phyloP scores from a whole-genome alignment of 2,797 vertebrate species.

The Gambusia yucatana region DNA sequence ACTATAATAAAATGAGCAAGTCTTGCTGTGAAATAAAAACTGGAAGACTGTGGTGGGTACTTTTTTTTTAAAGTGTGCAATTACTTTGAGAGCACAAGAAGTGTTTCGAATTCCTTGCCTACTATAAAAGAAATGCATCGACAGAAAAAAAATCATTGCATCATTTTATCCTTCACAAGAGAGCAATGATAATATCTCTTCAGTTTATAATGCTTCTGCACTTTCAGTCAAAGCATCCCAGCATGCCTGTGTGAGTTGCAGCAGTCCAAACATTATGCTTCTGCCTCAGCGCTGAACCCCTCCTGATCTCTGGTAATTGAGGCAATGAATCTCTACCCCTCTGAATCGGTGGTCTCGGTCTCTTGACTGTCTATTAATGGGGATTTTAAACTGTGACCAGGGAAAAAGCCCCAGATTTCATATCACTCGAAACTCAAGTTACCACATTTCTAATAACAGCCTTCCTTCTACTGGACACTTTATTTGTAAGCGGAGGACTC shows the following conservation, averaged over 20 bases:
- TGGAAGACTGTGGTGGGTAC: constrained; percentile 9
- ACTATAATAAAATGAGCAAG: not conserved
- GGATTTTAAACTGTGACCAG: constrained; percentile 69
- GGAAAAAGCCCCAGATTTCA: constrained; percentile 64
- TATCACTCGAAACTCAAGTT: constrained; percentile 59
- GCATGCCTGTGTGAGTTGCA: constrained; percentile 3
- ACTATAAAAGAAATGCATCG: not conserved
- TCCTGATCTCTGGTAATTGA: constrained; percentile 38
- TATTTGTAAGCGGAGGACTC: constrained; percentile 31
- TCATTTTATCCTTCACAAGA: not conserved
- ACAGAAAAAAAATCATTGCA: constrained; percentile 18
- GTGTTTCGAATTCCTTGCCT: constrained; percentile 13
- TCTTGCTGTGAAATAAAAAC: not conserved
- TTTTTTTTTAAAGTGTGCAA: constrained; percentile 24
- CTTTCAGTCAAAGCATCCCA: not conserved
- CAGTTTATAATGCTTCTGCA: not conserved
- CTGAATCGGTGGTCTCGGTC: constrained; percentile 46
- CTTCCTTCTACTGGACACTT: constrained; percentile 36
- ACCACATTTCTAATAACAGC: constrained; percentile 57
- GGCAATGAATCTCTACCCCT: constrained; percentile 28
- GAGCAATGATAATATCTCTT: constrained; percentile 1
- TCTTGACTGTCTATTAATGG: constrained; percentile 58
- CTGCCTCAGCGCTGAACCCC: constrained; percentile 13
- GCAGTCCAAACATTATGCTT: constrained; percentile 5
- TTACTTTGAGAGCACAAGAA: constrained; percentile 29